Percentiles rank a stretch among this genome's conserved stretches.
Evolutionary conservation across 2,113 vertebrate species (phyloP).

Genomic region (Callochromis pleurospilus): DNA sequence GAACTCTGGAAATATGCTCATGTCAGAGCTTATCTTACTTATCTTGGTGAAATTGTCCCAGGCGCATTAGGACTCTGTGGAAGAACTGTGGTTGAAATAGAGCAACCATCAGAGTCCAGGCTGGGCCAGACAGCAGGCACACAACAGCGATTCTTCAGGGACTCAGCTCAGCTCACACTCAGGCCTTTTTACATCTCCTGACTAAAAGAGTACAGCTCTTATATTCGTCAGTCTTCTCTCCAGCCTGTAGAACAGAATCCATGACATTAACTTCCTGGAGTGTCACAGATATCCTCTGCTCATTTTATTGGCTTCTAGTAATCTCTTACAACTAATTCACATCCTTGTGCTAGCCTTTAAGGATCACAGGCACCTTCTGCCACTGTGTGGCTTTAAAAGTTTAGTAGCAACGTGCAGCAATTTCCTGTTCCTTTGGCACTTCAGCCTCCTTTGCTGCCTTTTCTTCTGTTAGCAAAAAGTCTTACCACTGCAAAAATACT

Average conservation of each 20-base stretch:
- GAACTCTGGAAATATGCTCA: slow-evolving; percentile 40
- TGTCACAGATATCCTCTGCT: neutral
- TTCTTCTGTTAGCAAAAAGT: neutral
- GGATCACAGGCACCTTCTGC: neutral
- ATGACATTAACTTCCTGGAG: neutral
- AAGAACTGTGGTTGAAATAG: slow-evolving; percentile 10
- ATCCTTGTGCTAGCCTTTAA: neutral
- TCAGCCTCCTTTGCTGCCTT: neutral
- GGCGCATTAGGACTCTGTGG: neutral
- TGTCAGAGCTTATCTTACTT: slow-evolving; percentile 37
- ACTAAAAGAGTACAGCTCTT: neutral
- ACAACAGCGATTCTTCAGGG: slow-evolving; percentile 3
- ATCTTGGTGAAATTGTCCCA: slow-evolving; percentile 41
- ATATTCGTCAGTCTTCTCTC: neutral
- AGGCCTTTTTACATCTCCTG: neutral
- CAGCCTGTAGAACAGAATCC: neutral
- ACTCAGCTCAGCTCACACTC: neutral
- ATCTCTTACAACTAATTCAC: neutral
- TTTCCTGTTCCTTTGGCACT: neutral
- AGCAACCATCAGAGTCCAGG: slow-evolving; percentile 4
- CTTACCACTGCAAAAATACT: neutral
- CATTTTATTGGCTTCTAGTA: neutral
- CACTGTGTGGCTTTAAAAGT: neutral
- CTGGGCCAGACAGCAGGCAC: slow-evolving; percentile 8
- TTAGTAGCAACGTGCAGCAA: neutral